Base-by-base conservation (phyloP, 2,113 vertebrate genomes). In the Alethe diademata region DNA sequence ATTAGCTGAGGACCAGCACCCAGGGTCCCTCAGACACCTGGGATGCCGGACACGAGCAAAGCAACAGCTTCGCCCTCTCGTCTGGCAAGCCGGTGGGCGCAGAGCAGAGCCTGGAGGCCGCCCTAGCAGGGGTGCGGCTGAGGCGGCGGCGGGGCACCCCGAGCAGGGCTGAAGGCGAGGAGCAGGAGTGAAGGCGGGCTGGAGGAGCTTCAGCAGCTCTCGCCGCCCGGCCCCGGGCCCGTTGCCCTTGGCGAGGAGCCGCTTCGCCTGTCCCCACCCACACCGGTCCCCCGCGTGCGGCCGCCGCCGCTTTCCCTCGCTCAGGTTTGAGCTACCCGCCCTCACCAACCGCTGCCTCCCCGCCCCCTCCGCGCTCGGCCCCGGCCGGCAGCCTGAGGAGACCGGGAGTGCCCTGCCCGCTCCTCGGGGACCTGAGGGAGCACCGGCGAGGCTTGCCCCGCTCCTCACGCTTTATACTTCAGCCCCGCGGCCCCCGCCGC, bases 261-360 rank as follows among this genome's bases (percentile, higher is more conserved):
- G 92, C 92, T 88, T 86, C 40, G 14, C 88, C 65, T 73, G 82
- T 47, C 83, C 56, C 62, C 74, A 38, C 91, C 72, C 75, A n/a
- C 95, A 84, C 69, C 61, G 61, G 91, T 84, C 79, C 57, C 70
- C 43, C 76, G 58, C 91, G 84, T 61, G 92, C 80, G 11, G 83
- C 86, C 3, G 16, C 85, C 23, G 54, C 75, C 19, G 82, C 88
- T 94, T 97, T 97, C 96, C 97, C 97, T 97, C 97, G 78, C 96
- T 95, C 78, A 50, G 66, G 23, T 97, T 97, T 97, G 89, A 96
- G 97, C 92, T 90, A n/a, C 97, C 95, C 97, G 97, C 97, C 91
- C 47, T 94, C 42, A 86, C 91, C 91, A 97, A 97, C 97, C 66
- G 97, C 61, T 36, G 48, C 69, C 86, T 88, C 84, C 80, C 88